Evolutionary conservation across 2,113 vertebrate genomes (phyloP).

Genomic region (Malurus melanocephalus): DNA sequence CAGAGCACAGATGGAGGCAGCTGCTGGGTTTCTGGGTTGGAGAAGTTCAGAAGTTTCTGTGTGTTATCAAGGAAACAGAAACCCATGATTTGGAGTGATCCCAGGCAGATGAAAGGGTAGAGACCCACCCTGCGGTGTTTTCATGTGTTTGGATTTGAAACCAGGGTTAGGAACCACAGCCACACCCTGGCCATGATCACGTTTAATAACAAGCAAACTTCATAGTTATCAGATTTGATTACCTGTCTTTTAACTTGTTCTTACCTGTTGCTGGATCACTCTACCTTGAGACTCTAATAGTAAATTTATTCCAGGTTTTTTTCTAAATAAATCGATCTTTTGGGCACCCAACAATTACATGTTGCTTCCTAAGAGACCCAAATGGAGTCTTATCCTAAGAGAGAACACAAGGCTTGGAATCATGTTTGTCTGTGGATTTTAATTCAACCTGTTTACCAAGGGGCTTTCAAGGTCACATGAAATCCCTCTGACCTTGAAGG

Average conservation of each 20-base stretch:
- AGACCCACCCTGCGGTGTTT: not conserved
- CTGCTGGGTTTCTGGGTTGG: not conserved
- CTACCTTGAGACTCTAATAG: not conserved
- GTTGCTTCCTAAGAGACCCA: not conserved
- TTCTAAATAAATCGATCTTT: not conserved
- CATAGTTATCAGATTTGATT: not conserved
- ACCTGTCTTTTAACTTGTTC: not conserved
- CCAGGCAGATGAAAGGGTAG: not conserved
- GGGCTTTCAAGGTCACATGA: not conserved
- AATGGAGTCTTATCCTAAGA: not conserved
- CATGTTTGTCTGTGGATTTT: slow-evolving; percentile 5
- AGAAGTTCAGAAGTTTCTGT: not conserved
- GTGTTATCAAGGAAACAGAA: not conserved
- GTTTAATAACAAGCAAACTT: not conserved
- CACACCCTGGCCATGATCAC: not conserved
- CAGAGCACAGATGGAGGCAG: not conserved
- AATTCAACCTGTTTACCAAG: slow-evolving; percentile 20
- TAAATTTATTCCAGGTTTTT: not conserved
- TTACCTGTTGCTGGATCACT: not conserved
- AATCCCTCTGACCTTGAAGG: not conserved
- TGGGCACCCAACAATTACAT: not conserved
- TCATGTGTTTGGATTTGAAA: not conserved
- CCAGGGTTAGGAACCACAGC: not conserved
- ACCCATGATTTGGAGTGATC: not conserved
- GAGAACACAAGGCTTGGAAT: not conserved